These are phyloP conservation scores for Bryconaethiops microstoma DNA, from an alignment of 2,797 vertebrate species.

Conservation along the genomic window DNA sequence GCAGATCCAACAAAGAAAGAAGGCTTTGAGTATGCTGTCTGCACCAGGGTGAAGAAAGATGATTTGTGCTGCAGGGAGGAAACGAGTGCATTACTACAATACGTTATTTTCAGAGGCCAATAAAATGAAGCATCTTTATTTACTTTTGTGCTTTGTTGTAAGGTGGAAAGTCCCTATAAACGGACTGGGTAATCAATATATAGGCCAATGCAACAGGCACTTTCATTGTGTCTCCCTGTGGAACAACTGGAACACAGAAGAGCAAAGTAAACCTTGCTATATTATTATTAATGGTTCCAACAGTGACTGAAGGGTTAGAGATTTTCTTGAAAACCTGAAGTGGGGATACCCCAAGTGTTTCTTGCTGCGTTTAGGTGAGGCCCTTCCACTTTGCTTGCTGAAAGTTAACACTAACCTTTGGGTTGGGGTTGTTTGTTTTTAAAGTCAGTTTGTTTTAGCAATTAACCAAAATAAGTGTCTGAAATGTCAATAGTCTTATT, in stretches of 20 bases:
- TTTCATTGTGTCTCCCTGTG: neutral
- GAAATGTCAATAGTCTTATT: too few species aligned
- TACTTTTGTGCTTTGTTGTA: neutral
- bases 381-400: too few species aligned
- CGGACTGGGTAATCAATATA: neutral
- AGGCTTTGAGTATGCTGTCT: neutral
- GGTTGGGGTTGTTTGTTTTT: too few species aligned
- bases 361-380: neutral
- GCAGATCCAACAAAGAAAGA: neutral
- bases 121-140: constrained; percentile 5
- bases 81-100: neutral
- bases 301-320: neutral
- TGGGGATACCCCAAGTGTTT: neutral
- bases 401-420: too few species aligned
- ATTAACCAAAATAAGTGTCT: too few species aligned
- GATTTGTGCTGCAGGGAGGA: neutral
- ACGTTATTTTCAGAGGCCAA: neutral
- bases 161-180: neutral
- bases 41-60: neutral
- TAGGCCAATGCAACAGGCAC: neutral
- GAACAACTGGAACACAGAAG: neutral
- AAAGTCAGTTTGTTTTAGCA: too few species aligned
- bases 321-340: neutral
- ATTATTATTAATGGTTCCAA: neutral
- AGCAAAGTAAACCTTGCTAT: neutral